These are phyloP conservation scores for Syndactyla subalaris DNA, from an alignment of 2,797 vertebrate genomes.

Conservation along the genomic window DNA sequence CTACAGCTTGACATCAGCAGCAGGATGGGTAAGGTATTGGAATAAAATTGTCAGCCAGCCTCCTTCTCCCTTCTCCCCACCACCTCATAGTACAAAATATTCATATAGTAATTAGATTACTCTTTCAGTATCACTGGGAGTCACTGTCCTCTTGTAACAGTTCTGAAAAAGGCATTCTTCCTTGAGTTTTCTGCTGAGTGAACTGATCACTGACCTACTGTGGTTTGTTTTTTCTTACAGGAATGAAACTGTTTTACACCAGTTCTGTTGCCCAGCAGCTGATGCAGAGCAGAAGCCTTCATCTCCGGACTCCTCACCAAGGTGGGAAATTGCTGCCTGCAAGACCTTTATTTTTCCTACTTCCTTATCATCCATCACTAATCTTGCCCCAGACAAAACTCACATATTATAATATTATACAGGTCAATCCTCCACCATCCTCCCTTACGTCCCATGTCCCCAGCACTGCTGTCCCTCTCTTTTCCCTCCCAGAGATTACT, in stretches of 20 bases:
- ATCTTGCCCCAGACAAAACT: not conserved
- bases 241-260: constrained; percentile 96
- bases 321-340: constrained; percentile 67
- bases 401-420: not conserved
- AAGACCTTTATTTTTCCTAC: not conserved
- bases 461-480: not conserved
- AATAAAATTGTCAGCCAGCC: not conserved
- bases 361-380: not conserved
- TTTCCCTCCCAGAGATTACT: not conserved
- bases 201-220: constrained; percentile 22
- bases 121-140: not conserved
- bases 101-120: not conserved
- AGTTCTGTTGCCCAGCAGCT: constrained; percentile 97
- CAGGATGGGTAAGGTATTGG: not conserved
- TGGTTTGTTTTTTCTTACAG: constrained; percentile 76
- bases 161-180: not conserved
- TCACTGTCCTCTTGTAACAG: not conserved
- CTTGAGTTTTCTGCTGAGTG: not conserved
- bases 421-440: not conserved
- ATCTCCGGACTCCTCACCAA: constrained; percentile 77
- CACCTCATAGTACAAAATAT: not conserved
- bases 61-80: not conserved
- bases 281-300: constrained; percentile 90
- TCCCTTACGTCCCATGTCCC: not conserved
- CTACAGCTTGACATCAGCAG: not conserved